Base-by-base conservation (phyloP, 2,797 vertebrate species). In the Australoheros facetus region DNA sequence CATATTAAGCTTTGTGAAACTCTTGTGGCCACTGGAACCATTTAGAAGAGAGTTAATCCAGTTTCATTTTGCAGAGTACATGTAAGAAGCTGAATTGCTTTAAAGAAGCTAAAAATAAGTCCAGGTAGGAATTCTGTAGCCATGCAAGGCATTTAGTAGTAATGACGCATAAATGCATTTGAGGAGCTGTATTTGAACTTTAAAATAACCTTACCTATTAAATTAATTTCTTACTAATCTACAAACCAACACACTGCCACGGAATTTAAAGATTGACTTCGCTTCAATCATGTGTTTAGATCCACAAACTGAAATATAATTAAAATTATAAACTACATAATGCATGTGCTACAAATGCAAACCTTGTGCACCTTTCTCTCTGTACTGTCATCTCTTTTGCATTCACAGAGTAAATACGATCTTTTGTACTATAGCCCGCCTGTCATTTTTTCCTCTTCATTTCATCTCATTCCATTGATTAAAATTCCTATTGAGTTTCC, bases 401-500 rank as follows among this genome's bases (percentile, higher is more conserved):
- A 72, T 78, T 76, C 82, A 51, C 55, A 75, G 28, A 60, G 69
- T 79, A 82, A 88, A 85, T 81, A 56, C 3, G 2, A 48, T 83
- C 57, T 71, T 74, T 64, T 76, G 75, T 81, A 48, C 58, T 34
- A 13, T 51, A 14, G 42, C 73, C 64, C 10, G 23, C 66, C 73
- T 62, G 54, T 80, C 75, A 62, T 84, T 88, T 76, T 73, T 39
- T 77, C 56, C 32, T 72, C 71, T 80, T 89, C 78, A 85, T 82
- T 87, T 77, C 48, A 82, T 87, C 82, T 74, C 32, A 48, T n/a
- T 81, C 62, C 80, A 85, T 85, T 81, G 87, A 91, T 91, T 91
- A 71, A 86, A 82, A 88, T 85, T 85, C 88, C 51, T 14, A 2
- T 51, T 1, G 70, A 45, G 80, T 77, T 81, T 72, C 56, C 57